These are phyloP conservation scores for Nothocercus nigrocapillus DNA, from an alignment of 2,113 vertebrate genomes.

Conservation along the genomic window DNA sequence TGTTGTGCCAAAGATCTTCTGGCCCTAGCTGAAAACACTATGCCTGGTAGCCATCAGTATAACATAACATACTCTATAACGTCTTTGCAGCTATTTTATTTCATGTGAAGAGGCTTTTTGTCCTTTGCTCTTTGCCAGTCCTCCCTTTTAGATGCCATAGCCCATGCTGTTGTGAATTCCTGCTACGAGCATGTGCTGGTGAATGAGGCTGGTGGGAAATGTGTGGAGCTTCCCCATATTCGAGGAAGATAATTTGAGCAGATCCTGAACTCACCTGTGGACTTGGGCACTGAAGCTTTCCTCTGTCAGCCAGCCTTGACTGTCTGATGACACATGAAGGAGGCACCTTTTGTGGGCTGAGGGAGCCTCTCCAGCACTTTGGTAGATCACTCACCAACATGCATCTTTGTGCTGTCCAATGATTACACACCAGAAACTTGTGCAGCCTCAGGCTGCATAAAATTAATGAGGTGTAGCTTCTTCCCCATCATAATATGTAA, in stretches of 20 bases:
- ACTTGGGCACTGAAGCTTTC: not conserved
- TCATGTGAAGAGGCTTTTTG: not conserved
- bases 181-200: not conserved
- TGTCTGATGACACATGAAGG: not conserved
- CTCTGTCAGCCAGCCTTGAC: not conserved
- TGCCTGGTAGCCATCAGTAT: not conserved
- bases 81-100: not conserved
- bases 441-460: not conserved
- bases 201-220: too few species aligned
- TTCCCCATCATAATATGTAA: not conserved
- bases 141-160: not conserved
- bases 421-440: not conserved
- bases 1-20: not conserved
- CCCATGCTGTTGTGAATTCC: not conserved
- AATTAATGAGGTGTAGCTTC: not conserved
- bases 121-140: not conserved
- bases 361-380: not conserved
- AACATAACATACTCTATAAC: not conserved
- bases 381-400: not conserved
- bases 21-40: not conserved
- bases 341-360: too few species aligned
- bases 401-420: not conserved
- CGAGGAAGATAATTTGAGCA: not conserved
- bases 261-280: not conserved
- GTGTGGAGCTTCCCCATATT: not conserved